Conservation (phyloP, 2,888 invertebrate species). For the Caenorhabditis sp. region DNA sequence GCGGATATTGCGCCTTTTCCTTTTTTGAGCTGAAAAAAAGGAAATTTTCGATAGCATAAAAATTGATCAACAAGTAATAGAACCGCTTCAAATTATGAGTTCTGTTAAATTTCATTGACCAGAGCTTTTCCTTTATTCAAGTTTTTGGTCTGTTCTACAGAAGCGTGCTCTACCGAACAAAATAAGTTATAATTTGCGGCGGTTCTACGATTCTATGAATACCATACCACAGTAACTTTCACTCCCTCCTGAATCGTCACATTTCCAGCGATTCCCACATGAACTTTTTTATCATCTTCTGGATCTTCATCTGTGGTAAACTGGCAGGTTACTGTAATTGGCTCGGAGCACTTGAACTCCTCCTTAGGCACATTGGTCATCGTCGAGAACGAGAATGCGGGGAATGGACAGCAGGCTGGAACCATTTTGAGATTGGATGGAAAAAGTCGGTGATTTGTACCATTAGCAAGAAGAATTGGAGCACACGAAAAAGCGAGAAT, state of each 20-base stretch:
- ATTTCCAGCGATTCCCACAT: background rate
- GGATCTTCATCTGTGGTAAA: background rate
- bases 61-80: too few relatives aligned
- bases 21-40: too few relatives aligned
- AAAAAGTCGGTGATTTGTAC: background rate
- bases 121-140: too few relatives aligned
- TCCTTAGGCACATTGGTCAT: background rate
- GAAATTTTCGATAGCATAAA: too few relatives aligned
- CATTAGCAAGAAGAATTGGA: background rate
- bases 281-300: background rate
- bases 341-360: background rate
- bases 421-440: background rate
- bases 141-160: too few relatives aligned
- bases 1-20: too few relatives aligned
- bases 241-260: background rate
- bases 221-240: background rate
- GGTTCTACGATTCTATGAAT: background rate
- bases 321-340: slow-evolving; percentile 1
- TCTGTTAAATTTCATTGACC: too few relatives aligned
- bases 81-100: too few relatives aligned
- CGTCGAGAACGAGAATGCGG: background rate
- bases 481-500: background rate
- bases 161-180: too few relatives aligned
- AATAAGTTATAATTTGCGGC: too few relatives aligned
- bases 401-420: background rate